Evolutionary conservation across 2,888 invertebrate genomes (phyloP).

Genomic region (Galerucella pusilla): DNA sequence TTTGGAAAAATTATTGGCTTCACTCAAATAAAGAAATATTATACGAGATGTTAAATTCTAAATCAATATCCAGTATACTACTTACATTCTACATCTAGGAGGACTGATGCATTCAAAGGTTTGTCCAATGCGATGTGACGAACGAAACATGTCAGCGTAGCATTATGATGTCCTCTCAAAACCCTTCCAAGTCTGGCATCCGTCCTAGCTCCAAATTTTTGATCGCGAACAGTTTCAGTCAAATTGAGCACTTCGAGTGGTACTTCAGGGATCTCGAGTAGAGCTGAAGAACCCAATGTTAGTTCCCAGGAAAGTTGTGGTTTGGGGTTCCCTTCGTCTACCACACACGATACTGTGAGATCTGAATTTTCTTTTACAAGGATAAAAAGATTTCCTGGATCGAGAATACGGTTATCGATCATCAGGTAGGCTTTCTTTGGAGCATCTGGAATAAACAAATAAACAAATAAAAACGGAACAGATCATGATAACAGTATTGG

Average conservation of each 20-base stretch:
- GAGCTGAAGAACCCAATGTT: conserved; percentile 71
- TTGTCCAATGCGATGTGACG: conserved; percentile 73
- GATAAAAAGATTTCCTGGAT: conserved; percentile 88
- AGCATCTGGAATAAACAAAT: conserved; percentile 72
- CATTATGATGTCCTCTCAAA: conserved; percentile 87
- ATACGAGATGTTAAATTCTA: too few relatives aligned
- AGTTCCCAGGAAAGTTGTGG: conserved; percentile 75
- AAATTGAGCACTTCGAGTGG: conserved; percentile 69
- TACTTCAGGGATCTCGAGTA: conserved; percentile 70
- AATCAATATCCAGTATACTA: conserved; percentile 47
- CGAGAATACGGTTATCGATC: conserved; percentile 86
- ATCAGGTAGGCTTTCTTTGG: conserved; percentile 87
- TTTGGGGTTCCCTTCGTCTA: conserved; percentile 82
- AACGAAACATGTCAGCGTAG: conserved; percentile 84
- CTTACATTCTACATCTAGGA: conserved; percentile 77
- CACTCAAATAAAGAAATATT: too few relatives aligned
- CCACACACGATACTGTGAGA: conserved; percentile 85
- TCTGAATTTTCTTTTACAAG: conserved; percentile 88
- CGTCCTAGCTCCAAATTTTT: conserved; percentile 68
- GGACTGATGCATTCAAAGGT: conserved; percentile 70
- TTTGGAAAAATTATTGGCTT: neutral
- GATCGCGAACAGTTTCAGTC: conserved; percentile 59
- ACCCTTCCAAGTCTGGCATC: conserved; percentile 79
- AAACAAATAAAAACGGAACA: neutral
- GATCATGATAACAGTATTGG: too few relatives aligned